Evolutionary conservation across 2,113 vertebrate species (phyloP).

Genomic region (Saccopteryx bilineata): DNA sequence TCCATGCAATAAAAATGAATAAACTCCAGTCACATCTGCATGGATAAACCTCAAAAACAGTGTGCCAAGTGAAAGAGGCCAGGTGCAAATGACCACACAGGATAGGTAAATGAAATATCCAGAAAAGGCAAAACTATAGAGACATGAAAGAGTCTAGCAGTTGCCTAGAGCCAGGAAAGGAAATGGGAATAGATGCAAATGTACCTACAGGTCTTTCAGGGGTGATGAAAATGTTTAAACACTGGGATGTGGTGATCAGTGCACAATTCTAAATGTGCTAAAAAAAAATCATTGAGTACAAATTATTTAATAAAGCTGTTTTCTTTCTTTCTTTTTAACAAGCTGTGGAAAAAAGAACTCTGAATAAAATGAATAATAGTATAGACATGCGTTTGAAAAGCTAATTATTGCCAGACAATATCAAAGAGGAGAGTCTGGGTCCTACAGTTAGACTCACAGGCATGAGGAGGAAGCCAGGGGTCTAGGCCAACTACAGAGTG

Average conservation of each 20-base stretch:
- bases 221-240: neutral
- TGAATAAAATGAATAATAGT: neutral
- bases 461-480: neutral
- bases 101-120: neutral
- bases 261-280: neutral
- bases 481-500: neutral
- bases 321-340: neutral
- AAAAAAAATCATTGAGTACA: neutral
- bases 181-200: neutral
- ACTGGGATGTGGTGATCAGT: neutral
- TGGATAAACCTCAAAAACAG: neutral
- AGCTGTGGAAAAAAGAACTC: neutral
- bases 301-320: neutral
- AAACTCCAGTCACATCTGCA: neutral
- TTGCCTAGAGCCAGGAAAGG: neutral
- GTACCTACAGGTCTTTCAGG: neutral
- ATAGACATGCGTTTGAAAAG: neutral
- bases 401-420: neutral
- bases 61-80: neutral
- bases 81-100: neutral
- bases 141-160: neutral
- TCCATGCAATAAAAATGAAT: neutral
- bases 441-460: neutral
- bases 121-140: neutral
- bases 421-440: neutral